Evolutionary conservation across 1,140 invertebrate genomes (phyloP).

Genomic region (Araneus ventricosus): DNA sequence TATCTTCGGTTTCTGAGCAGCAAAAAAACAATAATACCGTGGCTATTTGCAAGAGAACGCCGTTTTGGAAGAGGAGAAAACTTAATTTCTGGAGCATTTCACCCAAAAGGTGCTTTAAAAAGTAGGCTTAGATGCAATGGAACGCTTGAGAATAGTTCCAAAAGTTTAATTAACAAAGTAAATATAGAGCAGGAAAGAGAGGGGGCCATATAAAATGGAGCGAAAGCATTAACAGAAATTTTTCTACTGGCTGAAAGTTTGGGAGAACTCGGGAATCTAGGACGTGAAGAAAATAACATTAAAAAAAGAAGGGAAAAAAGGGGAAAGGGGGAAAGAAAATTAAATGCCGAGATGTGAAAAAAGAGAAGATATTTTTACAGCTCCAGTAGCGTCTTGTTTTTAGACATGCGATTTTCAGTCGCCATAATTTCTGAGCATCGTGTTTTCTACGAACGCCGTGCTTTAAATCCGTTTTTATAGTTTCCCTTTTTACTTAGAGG

Average conservation of each 20-base stretch:
- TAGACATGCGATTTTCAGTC: neutral
- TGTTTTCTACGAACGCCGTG: neutral
- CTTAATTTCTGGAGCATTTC: conserved; percentile 55
- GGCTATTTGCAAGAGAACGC: conserved; percentile 17
- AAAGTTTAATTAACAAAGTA: conserved; percentile 66
- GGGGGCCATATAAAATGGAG: neutral
- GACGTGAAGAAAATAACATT: conserved; percentile 6
- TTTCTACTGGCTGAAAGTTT: conserved; percentile 21
- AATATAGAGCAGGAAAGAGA: neutral
- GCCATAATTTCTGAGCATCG: neutral
- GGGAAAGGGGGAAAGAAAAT: neutral
- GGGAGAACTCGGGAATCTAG: neutral
- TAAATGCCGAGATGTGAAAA: neutral
- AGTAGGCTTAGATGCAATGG: conserved; percentile 21
- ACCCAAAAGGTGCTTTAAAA: conserved; percentile 49
- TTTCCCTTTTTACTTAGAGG: neutral
- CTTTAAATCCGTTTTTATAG: conserved; percentile 3
- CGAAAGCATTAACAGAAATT: conserved; percentile 8
- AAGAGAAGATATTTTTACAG: conserved; percentile 11
- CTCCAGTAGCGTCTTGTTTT: neutral
- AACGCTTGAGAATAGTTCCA: conserved; percentile 33
- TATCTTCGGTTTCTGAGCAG: neutral
- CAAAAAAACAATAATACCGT: conserved; percentile 44
- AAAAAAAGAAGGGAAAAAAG: neutral
- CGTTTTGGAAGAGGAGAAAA: conserved; percentile 17